Conservation (phyloP, 2,888 invertebrate genomes). For the Aromia moschata region DNA sequence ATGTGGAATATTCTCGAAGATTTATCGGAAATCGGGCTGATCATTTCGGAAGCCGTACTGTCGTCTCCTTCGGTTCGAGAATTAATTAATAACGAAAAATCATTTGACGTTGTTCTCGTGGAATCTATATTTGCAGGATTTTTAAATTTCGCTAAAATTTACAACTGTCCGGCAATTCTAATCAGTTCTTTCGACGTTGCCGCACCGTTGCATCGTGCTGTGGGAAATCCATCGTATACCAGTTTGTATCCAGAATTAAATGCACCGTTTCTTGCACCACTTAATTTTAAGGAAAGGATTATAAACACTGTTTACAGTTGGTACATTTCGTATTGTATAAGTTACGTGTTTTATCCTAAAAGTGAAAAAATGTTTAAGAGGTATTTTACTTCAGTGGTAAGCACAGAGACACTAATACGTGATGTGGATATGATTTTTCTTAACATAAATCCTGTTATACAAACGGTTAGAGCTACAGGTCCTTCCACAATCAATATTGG, state of each 20-base stretch:
- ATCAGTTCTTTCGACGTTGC: conserved; percentile 38
- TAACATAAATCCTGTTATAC: conserved; percentile 47
- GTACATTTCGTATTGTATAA: neutral
- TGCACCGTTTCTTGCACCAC: conserved; percentile 31
- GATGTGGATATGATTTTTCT: conserved; percentile 49
- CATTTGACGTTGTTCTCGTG: conserved; percentile 48
- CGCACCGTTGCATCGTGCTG: conserved; percentile 19
- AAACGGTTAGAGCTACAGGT: conserved; percentile 43
- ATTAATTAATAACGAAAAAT: neutral
- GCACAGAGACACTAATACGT: conserved; percentile 41
- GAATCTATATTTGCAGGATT: conserved; percentile 39
- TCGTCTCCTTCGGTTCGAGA: neutral
- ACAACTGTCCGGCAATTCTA: conserved; percentile 41
- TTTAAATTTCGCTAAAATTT: conserved; percentile 41
- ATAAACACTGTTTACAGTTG: conserved; percentile 33
- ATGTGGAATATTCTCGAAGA: neutral
- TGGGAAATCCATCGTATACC: conserved; percentile 43
- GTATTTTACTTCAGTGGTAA: conserved; percentile 46
- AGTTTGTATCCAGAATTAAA: conserved; percentile 40
- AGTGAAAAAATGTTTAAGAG: conserved; percentile 25
- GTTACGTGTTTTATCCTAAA: neutral
- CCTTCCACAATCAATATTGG: conserved; percentile 48
- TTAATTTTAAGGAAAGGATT: conserved; percentile 58
- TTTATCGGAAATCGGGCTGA: no score
- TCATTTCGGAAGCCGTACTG: neutral